These are phyloP conservation scores for Crambe crambe DNA, from an alignment of 37 sponge, comb jelly and placozoan genomes.

Conservation along the genomic window DNA sequence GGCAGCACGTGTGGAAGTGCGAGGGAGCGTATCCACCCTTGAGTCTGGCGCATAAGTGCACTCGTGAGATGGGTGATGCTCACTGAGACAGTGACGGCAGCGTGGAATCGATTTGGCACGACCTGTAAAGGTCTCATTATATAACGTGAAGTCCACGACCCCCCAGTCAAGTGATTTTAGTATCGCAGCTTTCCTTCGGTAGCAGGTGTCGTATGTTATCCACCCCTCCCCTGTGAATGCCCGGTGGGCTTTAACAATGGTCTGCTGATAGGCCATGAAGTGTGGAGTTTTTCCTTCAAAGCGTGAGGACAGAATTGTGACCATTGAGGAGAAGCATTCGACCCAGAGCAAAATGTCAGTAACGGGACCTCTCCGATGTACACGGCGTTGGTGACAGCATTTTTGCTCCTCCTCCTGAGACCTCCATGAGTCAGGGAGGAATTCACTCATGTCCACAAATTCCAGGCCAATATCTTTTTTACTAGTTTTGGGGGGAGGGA, in stretches of 20 bases:
- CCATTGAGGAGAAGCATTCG: constrained; percentile 27
- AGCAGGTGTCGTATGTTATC: constrained; percentile 31
- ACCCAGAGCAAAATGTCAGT: constrained; percentile 26
- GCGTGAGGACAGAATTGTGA: constrained; percentile 15
- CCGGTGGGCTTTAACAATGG: too few species aligned
- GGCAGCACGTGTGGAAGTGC: too few species aligned
- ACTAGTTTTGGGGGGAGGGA: too few species aligned
- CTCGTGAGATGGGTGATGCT: not conserved
- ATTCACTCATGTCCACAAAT: constrained; percentile 20
- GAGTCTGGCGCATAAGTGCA: too few species aligned
- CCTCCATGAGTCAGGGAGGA: constrained; percentile 36
- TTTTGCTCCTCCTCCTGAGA: constrained; percentile 4
- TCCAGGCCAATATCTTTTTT: too few species aligned
- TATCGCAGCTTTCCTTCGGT: constrained; percentile 10
- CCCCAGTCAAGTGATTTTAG: constrained; percentile 31
- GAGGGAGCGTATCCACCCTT: too few species aligned
- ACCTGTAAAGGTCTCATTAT: constrained; percentile 40
- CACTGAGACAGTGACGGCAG: not conserved
- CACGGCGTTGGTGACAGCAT: not conserved
- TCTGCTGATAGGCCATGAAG: too few species aligned
- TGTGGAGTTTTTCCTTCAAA: constrained; percentile 11
- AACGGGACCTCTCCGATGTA: constrained; percentile 13
- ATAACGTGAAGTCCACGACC: too few species aligned
- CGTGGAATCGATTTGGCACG: constrained; percentile 1
- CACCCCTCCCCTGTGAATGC: constrained; percentile 10